phyloP scores from a whole-genome alignment of 2,888 invertebrate genomes.

The Cenopis cana region DNA sequence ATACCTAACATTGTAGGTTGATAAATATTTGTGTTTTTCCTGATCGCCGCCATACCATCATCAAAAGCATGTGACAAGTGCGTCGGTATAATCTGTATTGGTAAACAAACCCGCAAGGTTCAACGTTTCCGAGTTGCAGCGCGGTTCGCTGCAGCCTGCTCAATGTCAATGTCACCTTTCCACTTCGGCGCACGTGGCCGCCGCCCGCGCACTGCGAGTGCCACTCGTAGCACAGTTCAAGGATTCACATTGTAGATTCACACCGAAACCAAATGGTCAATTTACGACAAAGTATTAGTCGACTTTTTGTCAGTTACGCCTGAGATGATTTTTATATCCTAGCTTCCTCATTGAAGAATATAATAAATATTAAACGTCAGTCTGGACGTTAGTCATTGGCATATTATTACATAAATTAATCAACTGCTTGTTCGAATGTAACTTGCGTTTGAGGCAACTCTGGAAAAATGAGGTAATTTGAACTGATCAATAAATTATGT shows the following conservation, averaged over 20 bases:
- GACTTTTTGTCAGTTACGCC: conserved; percentile 27
- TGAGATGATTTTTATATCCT: conserved; percentile 24
- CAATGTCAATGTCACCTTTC: conserved; percentile 82
- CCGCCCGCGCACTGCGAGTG: conserved; percentile 16
- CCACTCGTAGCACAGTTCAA: conserved; percentile 28
- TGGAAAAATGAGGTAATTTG: background rate
- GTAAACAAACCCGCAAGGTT: conserved; percentile 68
- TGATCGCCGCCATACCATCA: conserved; percentile 8
- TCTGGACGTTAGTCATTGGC: too few species aligned
- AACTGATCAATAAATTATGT: background rate
- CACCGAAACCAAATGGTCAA: conserved; percentile 14
- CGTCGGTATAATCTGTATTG: conserved; percentile 53
- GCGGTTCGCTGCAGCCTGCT: conserved; percentile 53
- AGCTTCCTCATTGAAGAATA: conserved; percentile 30
- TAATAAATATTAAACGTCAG: conserved; percentile 7
- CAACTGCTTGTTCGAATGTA: background rate
- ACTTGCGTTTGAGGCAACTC: background rate
- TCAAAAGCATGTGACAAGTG: conserved; percentile 20
- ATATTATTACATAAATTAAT: conserved; percentile 12
- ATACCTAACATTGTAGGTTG: conserved; percentile 9
- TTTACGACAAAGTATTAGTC: conserved; percentile 13
- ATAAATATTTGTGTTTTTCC: conserved; percentile 25
- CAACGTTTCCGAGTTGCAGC: conserved; percentile 59
- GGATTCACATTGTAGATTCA: conserved; percentile 31
- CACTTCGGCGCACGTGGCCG: conserved; percentile 51